Conservation (phyloP, 2,888 invertebrate species). For the Drosophila leonis region DNA sequence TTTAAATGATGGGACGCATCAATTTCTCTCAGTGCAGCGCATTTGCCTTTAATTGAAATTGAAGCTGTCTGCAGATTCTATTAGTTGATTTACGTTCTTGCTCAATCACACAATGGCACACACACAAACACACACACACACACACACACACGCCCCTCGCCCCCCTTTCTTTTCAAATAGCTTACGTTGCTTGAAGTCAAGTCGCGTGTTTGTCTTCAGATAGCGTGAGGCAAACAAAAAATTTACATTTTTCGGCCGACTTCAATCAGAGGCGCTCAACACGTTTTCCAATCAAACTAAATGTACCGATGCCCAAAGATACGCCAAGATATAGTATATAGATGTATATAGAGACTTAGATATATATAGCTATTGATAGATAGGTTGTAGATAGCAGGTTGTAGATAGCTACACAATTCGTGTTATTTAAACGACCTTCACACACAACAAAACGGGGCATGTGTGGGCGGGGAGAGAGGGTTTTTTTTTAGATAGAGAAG, state of each 20-base stretch:
- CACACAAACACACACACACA: neutral
- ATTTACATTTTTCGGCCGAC: conserved; percentile 68
- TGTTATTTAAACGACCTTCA: conserved; percentile 18
- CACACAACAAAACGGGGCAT: neutral
- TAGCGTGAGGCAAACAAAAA: conserved; percentile 36
- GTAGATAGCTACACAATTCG: neutral
- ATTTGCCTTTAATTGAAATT: conserved; percentile 75
- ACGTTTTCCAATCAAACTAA: conserved; percentile 65
- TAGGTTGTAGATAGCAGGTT: neutral
- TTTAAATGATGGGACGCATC: conserved; percentile 75
- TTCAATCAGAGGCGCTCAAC: conserved; percentile 55
- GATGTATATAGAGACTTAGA: neutral
- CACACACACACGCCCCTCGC: neutral
- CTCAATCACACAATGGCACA: conserved; percentile 37
- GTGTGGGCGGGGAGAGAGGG: neutral
- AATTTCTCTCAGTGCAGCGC: conserved; percentile 60
- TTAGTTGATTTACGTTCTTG: conserved; percentile 69
- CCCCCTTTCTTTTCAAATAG: neutral
- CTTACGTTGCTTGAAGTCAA: neutral
- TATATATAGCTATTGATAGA: neutral
- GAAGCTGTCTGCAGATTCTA: conserved; percentile 79
- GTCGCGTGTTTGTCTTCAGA: conserved; percentile 57
- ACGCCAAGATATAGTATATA: neutral
- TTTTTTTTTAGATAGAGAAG: neutral
- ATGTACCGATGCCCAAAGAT: conserved; percentile 43